Conservation (phyloP, 2,888 invertebrate genomes). For the Clunio marinus region DNA sequence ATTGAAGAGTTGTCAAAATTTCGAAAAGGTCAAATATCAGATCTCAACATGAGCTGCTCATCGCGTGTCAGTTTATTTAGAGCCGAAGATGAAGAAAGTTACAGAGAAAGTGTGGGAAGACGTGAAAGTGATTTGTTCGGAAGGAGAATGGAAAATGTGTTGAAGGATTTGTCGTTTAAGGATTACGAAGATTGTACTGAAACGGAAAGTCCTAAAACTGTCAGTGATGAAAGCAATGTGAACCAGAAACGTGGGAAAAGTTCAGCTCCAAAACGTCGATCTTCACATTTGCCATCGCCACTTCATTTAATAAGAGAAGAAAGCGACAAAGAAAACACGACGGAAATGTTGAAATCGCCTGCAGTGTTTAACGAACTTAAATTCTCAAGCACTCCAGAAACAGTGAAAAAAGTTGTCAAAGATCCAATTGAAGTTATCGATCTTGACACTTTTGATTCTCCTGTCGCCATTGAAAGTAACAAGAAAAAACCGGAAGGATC, state of each 20-base stretch:
- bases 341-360: conserved; percentile 15
- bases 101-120: background rate
- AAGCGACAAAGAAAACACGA: conserved; percentile 12
- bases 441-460: too few species aligned
- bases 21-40: conserved; percentile 14
- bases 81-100: background rate
- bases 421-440: too few species aligned
- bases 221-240: background rate
- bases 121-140: background rate
- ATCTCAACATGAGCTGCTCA: background rate
- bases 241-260: background rate
- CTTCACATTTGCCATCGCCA: background rate
- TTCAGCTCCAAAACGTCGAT: background rate
- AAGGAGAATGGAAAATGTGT: background rate
- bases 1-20: background rate
- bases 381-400: background rate
- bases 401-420: background rate
- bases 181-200: background rate
- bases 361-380: background rate
- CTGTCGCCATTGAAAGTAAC: too few species aligned
- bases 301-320: conserved; percentile 18
- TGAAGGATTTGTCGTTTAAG: conserved; percentile 1
- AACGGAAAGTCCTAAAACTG: background rate
- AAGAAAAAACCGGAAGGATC: background rate
- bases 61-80: conserved; percentile 18